These are phyloP conservation scores for Labeo calbasu DNA, from an alignment of 2,797 vertebrate species.

Conservation along the genomic window DNA sequence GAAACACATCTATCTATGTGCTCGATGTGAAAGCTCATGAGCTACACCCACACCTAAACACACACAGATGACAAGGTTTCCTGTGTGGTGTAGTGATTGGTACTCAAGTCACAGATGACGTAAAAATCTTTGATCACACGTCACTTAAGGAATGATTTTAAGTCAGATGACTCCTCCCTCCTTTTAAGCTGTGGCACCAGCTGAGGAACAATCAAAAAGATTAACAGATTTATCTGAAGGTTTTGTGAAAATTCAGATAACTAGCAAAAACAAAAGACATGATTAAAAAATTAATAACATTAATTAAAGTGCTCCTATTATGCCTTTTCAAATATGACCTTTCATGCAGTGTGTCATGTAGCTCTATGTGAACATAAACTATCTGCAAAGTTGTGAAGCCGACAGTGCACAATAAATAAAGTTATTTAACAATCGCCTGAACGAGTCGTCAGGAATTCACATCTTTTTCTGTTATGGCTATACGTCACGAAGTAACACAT, in stretches of 20 bases:
- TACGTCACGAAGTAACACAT: no score
- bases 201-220: no score
- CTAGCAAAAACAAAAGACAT: background rate
- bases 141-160: background rate
- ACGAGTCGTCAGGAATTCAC: no score
- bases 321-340: no score
- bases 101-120: background rate
- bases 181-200: background rate
- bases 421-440: no score
- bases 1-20: slow-evolving; percentile 47
- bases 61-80: slow-evolving; percentile 23
- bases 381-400: no score
- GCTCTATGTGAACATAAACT: no score
- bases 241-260: background rate
- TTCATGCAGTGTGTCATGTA: no score
- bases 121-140: background rate
- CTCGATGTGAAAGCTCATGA: slow-evolving; percentile 31
- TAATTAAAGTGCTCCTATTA: no score
- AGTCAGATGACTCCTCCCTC: background rate
- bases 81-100: background rate
- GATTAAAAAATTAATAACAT: background rate
- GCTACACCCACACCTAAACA: slow-evolving; percentile 26
- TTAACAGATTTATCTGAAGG: background rate
- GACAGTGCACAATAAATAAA: no score
- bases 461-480: no score